A percentile compares a stretch with the other conserved stretches of the same genome.
phyloP scores from a whole-genome alignment of 2,113 vertebrate species.

The Amazona guildingii region DNA sequence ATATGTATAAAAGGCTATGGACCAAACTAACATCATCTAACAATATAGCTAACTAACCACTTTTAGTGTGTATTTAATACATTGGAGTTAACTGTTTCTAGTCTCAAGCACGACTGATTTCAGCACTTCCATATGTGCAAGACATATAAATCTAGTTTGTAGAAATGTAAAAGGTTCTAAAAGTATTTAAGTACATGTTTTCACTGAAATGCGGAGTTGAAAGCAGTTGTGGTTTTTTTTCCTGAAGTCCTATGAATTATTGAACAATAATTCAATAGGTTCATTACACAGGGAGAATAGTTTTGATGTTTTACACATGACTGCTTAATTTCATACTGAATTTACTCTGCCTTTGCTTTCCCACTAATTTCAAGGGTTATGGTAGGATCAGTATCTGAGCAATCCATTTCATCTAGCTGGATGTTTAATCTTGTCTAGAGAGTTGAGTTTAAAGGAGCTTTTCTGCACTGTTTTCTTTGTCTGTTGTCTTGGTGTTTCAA shows the following conservation, averaged over 20 bases:
- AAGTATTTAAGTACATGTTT: not conserved
- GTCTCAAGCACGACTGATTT: not conserved
- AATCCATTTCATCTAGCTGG: not conserved
- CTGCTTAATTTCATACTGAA: not conserved
- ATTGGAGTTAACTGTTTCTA: not conserved
- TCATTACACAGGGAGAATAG: not conserved
- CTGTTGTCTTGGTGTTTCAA: not conserved
- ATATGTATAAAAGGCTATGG: not conserved
- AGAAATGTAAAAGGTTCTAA: not conserved
- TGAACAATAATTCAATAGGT: not conserved
- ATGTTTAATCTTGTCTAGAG: not conserved
- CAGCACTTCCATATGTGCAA: not conserved
- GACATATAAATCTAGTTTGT: not conserved
- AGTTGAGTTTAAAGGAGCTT: not conserved
- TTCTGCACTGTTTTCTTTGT: not conserved
- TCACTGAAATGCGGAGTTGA: not conserved
- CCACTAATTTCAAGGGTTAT: not conserved
- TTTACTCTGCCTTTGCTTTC: not conserved
- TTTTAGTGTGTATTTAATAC: not conserved
- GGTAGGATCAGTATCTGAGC: not conserved
- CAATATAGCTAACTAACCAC: not conserved
- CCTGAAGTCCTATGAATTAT: not conserved
- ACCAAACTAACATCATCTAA: not conserved
- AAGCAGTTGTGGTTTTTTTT: not conserved
- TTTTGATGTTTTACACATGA: not conserved